Percentiles rank a stretch among this genome's conserved stretches.
phyloP scores from a whole-genome alignment of 2,797 vertebrate genomes.

The Sylvilagus floridanus region DNA sequence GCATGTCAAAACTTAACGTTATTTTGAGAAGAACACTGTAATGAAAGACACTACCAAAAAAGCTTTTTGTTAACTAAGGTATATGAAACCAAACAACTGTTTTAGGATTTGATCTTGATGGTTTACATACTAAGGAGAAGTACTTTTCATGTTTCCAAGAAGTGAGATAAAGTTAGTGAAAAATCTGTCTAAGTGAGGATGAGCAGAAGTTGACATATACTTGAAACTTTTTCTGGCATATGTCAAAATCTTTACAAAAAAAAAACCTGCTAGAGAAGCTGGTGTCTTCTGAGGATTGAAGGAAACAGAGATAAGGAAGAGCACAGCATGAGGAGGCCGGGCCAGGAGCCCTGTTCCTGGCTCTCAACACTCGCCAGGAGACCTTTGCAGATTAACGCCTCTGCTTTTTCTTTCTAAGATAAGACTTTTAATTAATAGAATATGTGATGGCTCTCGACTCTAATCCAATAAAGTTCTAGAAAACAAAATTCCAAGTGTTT shows the following conservation, averaged over 20 bases:
- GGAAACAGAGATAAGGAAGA: not conserved
- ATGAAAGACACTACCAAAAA: slow-evolving; percentile 37
- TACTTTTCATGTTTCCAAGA: slow-evolving; percentile 48
- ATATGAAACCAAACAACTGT: slow-evolving; percentile 68
- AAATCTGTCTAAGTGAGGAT: slow-evolving; percentile 70
- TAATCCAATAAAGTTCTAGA: not conserved
- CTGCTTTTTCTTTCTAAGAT: slow-evolving; percentile 18
- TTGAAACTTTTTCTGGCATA: slow-evolving; percentile 72
- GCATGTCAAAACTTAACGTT: slow-evolving; percentile 54
- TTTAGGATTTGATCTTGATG: slow-evolving; percentile 35
- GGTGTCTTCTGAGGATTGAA: slow-evolving; percentile 29
- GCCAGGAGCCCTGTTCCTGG: rapidly evolving
- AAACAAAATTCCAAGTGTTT: not conserved
- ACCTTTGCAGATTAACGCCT: not conserved
- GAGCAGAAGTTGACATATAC: slow-evolving; percentile 76
- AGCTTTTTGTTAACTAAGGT: slow-evolving; percentile 65
- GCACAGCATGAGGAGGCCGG: not conserved
- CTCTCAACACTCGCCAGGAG: not conserved
- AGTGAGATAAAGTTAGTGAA: slow-evolving; percentile 69
- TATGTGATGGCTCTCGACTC: not conserved
- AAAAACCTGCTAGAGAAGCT: not conserved
- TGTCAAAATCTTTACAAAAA: slow-evolving; percentile 62
- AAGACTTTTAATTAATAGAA: not conserved
- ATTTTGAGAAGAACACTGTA: slow-evolving; percentile 57
- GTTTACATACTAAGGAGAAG: slow-evolving; percentile 40